Evolutionary conservation across 2,797 vertebrate species (phyloP), one percentile per base, ranked within the genome.

Genomic region (Coendou prehensilis): DNA sequence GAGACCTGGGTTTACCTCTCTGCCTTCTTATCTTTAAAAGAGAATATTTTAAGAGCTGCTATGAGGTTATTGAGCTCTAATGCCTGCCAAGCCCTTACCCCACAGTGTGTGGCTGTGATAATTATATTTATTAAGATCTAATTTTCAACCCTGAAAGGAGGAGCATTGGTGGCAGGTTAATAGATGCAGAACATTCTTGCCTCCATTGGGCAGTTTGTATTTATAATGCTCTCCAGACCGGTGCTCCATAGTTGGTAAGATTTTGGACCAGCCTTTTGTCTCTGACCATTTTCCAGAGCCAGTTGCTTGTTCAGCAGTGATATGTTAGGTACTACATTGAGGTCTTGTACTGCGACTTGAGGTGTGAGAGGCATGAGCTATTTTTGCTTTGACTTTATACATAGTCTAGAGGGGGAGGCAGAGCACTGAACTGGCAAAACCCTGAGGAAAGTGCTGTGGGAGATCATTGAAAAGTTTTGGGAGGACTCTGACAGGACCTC

Each of bases 61-160:
- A 85, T 69, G 64, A 89, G 15, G 23, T 92, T 96, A 89, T 41
- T 61, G 52, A 94, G 47, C 52, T 87, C 37, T 93, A 20, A 86
- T 76, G 41, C 73, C 75, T 86, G 41, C 91, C 67, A 88, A 93
- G 28, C 18, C 9, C 30, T 80, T 96, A 85, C 59, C 59, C 59
- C 59, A 75, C 59, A 90, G 52, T 84, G 57, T 47, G 50, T 81
- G 6, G 56, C 64, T 59, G 41, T 85, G 56, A 47, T 87, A 71
- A 79, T 97, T 83, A 56, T 1, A 80, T 95, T 94, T 92, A 86
- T 87, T 82, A 87, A 94, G 85, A n/a, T 9, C 45, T 67, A 18
- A 59, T 57, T 94, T 95, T 33, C 30, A 94, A 56, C 18, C 54
- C 52, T 86, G 56, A 96, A 87, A 71, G 37, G 41, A 87, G 33